phyloP scores from a whole-genome alignment of 2,888 invertebrate genomes.

The Drosophila nigricruria region DNA sequence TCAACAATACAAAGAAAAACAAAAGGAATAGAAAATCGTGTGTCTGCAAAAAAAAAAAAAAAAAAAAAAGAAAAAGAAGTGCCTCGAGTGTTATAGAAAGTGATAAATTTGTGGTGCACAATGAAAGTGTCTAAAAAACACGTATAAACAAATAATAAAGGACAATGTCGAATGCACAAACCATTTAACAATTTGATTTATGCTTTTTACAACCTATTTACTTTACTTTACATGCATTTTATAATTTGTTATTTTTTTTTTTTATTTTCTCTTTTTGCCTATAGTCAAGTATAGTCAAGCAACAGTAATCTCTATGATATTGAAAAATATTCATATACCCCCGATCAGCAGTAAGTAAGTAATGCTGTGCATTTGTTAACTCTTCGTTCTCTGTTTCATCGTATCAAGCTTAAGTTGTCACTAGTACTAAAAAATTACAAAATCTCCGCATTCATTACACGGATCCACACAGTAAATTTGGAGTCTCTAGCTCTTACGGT shows the following conservation, averaged over 20 bases:
- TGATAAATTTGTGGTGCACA: conserved; percentile 67
- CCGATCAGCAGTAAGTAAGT: too few relatives aligned
- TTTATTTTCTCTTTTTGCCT: background rate
- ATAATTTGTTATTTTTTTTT: conserved; percentile 32
- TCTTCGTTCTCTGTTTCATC: too few relatives aligned
- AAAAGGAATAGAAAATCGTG: conserved; percentile 21
- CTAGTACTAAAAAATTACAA: too few relatives aligned
- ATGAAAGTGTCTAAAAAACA: conserved; percentile 62
- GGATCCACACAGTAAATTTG: too few relatives aligned
- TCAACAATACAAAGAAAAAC: conserved; percentile 41
- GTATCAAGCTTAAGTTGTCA: too few relatives aligned
- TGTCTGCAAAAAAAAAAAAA: conserved; percentile 48
- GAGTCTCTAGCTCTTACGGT: too few relatives aligned
- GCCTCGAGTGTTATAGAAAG: conserved; percentile 60
- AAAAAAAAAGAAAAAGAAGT: conserved; percentile 53
- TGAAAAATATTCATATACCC: background rate
- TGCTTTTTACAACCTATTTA: conserved; percentile 68
- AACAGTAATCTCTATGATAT: too few relatives aligned
- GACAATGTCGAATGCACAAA: conserved; percentile 42
- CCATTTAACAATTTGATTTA: conserved; percentile 74
- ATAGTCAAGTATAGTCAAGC: too few relatives aligned
- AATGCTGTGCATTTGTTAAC: too few relatives aligned
- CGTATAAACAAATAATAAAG: conserved; percentile 56
- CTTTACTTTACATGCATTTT: conserved; percentile 61
- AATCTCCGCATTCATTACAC: too few relatives aligned